A percentile compares a stretch with the other conserved stretches of the same genome.
Conservation (phyloP, 2,797 vertebrate species). For the Anguilla obscura region DNA sequence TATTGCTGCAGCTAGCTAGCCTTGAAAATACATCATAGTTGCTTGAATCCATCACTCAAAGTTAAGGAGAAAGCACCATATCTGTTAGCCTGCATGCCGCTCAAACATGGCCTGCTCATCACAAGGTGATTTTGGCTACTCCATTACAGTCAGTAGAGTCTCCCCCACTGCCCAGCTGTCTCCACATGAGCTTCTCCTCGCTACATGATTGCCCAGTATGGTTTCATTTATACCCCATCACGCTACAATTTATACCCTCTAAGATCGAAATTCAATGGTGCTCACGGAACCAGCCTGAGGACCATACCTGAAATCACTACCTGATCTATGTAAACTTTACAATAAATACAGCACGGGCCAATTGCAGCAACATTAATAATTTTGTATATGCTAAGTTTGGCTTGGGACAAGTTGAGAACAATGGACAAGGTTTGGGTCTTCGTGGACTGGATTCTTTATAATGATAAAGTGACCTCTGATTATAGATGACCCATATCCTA, state of each 20-base stretch:
- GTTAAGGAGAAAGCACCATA: not conserved
- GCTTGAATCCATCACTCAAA: not conserved
- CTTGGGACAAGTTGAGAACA: not conserved
- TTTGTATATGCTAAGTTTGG: not conserved
- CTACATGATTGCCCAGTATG: slow-evolving; percentile 10
- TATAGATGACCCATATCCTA: not conserved
- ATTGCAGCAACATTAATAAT: not conserved
- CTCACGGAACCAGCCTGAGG: not conserved
- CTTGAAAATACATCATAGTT: not conserved
- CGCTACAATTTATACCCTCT: not conserved
- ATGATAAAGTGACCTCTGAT: not conserved
- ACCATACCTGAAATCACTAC: not conserved
- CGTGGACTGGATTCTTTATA: not conserved
- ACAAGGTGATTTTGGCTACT: not conserved
- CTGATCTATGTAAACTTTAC: not conserved
- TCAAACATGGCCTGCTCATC: not conserved
- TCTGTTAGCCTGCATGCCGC: not conserved
- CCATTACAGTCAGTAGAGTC: not conserved
- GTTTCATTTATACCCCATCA: not conserved
- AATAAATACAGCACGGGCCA: not conserved
- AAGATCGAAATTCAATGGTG: not conserved
- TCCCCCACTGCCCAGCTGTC: not conserved
- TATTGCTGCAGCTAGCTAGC: not conserved
- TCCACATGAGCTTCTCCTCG: not conserved
- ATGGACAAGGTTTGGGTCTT: not conserved